phyloP scores from a whole-genome alignment of 2,888 invertebrate genomes.

The Hetaerina titia region DNA sequence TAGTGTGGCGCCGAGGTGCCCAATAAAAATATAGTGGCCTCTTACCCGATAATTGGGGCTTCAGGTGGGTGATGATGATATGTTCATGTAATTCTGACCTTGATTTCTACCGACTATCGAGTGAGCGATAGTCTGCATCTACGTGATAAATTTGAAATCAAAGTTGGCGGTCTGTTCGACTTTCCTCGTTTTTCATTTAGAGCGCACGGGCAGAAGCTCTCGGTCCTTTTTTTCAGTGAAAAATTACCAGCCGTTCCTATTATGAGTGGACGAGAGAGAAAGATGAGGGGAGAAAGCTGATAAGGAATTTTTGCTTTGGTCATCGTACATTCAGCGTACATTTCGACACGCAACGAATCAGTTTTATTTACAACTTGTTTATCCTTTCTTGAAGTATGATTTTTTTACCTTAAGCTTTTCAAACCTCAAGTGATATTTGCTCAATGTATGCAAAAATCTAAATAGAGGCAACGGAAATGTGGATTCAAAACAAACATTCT shows the following conservation, averaged over 20 bases:
- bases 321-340: neutral
- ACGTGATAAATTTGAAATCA: neutral
- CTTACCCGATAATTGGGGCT: neutral
- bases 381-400: neutral
- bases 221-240: neutral
- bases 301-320: neutral
- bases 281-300: neutral
- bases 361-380: neutral
- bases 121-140: neutral
- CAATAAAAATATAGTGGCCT: neutral
- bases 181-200: neutral
- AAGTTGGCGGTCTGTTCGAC: neutral
- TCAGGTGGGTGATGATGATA: neutral
- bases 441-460: neutral
- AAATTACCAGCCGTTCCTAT: neutral
- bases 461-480: conserved; percentile 21
- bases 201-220: neutral
- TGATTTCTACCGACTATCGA: neutral
- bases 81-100: too few relatives aligned
- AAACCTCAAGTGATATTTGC: conserved; percentile 2
- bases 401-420: neutral
- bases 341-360: too few relatives aligned
- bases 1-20: neutral
- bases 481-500: neutral
- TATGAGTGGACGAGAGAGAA: conserved; percentile 1